These are phyloP conservation scores for Pentamera pediparva DNA, from an alignment of 53 echinoderm and acorn worm genomes.

Conservation along the genomic window DNA sequence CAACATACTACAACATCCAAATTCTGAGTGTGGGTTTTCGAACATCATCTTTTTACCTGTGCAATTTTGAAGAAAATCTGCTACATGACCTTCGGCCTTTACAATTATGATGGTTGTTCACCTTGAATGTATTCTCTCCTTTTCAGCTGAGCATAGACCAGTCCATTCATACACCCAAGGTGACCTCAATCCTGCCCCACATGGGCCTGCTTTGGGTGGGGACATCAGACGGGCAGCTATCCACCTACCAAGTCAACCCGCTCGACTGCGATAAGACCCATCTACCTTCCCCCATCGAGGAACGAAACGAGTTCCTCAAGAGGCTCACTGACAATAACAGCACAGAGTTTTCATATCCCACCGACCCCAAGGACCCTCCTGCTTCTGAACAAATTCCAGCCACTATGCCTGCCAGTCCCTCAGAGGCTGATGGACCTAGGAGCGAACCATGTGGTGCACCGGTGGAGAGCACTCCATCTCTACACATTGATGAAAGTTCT, in stretches of 20 bases:
- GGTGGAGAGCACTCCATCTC: no score
- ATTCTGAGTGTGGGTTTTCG: no score
- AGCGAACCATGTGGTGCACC: no score
- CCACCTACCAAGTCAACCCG: constrained; percentile 60
- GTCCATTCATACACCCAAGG: constrained; percentile 45
- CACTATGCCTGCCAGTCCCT: constrained; percentile 6
- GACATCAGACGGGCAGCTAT: constrained; percentile 72
- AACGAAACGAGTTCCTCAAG: constrained; percentile 1
- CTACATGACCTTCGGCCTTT: no score
- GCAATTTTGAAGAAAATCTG: no score
- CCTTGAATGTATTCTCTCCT: neutral
- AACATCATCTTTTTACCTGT: no score
- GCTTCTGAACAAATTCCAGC: neutral
- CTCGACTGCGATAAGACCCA: constrained; percentile 18
- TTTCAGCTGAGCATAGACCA: constrained; percentile 50
- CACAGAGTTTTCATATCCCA: neutral
- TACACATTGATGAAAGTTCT: no score
- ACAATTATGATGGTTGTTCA: neutral
- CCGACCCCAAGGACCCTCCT: neutral
- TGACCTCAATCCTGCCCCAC: constrained; percentile 70
- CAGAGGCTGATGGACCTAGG: no score
- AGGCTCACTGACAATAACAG: neutral
- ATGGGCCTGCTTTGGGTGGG: constrained; percentile 86
- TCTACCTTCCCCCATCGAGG: constrained; percentile 25
- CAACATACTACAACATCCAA: no score